Conservation (phyloP, 2,797 vertebrate species). For the Darevskia nairensis region DNA sequence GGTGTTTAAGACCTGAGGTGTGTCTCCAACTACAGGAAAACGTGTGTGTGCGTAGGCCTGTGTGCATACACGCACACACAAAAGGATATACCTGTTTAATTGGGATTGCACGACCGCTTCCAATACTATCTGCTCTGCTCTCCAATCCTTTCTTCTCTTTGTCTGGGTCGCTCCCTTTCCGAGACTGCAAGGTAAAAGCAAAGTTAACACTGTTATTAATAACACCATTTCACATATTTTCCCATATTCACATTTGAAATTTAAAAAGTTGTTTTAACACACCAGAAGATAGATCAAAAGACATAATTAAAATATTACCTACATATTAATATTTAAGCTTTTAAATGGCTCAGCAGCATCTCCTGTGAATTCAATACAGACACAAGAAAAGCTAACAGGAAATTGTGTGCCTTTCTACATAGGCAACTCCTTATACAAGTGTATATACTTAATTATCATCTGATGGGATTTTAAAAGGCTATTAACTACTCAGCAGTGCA, state of each 20-base stretch:
- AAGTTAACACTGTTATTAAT: conserved; percentile 73
- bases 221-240: not conserved
- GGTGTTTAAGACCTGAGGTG: conserved; percentile 66
- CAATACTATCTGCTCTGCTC: conserved; percentile 96
- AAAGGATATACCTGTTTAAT: conserved; percentile 94
- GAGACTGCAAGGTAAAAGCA: conserved; percentile 87
- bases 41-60: not conserved
- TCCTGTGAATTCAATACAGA: conserved; percentile 46
- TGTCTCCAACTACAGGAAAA: conserved; percentile 61
- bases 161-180: conserved; percentile 96
- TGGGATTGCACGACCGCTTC: conserved; percentile 97
- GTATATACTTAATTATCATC: conserved; percentile 44
- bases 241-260: conserved; percentile 3
- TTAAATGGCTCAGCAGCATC: conserved; percentile 48
- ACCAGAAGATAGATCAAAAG: not conserved
- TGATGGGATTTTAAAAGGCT: conserved; percentile 35
- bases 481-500: not conserved
- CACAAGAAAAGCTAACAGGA: conserved; percentile 42
- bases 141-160: conserved; percentile 98
- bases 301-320: not conserved
- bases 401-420: conserved; percentile 22
- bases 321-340: conserved; percentile 21
- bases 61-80: not conserved
- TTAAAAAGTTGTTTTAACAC: conserved; percentile 15
- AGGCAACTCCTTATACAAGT: conserved; percentile 6